Base-by-base conservation (phyloP, 2,113 vertebrate genomes). In the Dasyprocta punctata region DNA sequence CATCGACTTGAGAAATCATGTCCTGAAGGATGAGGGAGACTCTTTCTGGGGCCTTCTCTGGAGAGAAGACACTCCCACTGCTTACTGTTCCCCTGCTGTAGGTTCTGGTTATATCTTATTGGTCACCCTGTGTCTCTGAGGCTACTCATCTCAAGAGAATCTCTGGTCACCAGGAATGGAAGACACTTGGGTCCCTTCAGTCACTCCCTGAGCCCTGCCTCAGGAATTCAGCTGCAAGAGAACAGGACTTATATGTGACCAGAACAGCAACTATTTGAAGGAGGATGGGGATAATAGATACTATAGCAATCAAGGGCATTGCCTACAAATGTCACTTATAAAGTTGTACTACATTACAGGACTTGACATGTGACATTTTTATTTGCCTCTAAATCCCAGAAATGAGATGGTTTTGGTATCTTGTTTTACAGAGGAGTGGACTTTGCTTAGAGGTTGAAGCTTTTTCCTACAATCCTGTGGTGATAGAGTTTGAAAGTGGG, bases 381-480 rank as follows among this genome's bases (percentile, higher is more conserved):
- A 83, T 24, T 44, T 56, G 75, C 75, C 30, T 54, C 20, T n/a
- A 10, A 36, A 77, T 52, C 36, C 41, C 26, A 36, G 10, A 47
- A 47, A 17, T 30, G 63, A 94, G 44, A 17, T 17, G 0, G 13
- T 54, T 14, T 38, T 52, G 19, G 54, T 22, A 44, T 38, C 54
- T 89, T 26, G 28, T 60, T 61, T 85, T 80, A 65, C 22, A 80
- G 78, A 67, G 65, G 56, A 80, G 5, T 38, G 85, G 71, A 61
- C n/a, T 38, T 41, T 54, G 20, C 44, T 58, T 47, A 49, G 22
- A 77, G 13, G 47, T 78, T 81, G 38, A 69, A 16, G 1, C 10
- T 87, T 90, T 92, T 73, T 61, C 75, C 75, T 63, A 41, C 71
- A 86, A 78, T 12, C 28, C n/a, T 10, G 30, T 85, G 85, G 69